These are phyloP conservation scores for Plebejus argus DNA, from an alignment of 2,888 invertebrate genomes.

Conservation along the genomic window DNA sequence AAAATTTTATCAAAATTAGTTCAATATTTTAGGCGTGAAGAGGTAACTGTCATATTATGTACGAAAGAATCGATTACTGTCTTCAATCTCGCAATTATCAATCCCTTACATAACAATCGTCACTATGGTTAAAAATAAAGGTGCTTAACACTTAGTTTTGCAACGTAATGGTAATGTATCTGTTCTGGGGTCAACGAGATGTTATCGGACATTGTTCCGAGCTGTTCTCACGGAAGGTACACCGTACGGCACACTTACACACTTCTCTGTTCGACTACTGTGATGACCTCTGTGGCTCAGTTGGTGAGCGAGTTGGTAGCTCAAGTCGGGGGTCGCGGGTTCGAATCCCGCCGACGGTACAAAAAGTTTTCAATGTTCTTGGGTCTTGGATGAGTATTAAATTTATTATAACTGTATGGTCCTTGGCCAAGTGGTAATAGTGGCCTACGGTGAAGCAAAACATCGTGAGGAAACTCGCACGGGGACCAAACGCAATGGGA, in stretches of 20 bases:
- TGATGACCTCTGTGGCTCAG: neutral
- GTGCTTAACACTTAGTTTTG: conserved; percentile 14
- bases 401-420: too few species aligned
- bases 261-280: conserved; percentile 46
- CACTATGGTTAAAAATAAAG: conserved; percentile 1
- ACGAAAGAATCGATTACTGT: too few species aligned
- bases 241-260: conserved; percentile 62
- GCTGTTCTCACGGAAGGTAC: conserved; percentile 68
- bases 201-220: conserved; percentile 56
- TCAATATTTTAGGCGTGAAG: neutral
- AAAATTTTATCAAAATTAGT: too few species aligned
- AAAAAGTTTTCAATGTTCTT: too few species aligned
- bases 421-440: too few species aligned
- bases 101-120: neutral
- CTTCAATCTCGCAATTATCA: neutral
- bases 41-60: neutral
- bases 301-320: too few species aligned
- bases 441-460: too few species aligned
- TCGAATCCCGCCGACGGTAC: too few species aligned
- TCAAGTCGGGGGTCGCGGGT: too few species aligned
- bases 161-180: conserved; percentile 37
- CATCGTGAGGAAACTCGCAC: too few species aligned
- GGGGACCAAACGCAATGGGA: too few species aligned
- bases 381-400: too few species aligned
- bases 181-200: conserved; percentile 38